Percentiles rank a stretch among this genome's conserved stretches.
These are phyloP conservation scores for Dallia pectoralis DNA, from an alignment of 2,797 vertebrate species.

Conservation along the genomic window DNA sequence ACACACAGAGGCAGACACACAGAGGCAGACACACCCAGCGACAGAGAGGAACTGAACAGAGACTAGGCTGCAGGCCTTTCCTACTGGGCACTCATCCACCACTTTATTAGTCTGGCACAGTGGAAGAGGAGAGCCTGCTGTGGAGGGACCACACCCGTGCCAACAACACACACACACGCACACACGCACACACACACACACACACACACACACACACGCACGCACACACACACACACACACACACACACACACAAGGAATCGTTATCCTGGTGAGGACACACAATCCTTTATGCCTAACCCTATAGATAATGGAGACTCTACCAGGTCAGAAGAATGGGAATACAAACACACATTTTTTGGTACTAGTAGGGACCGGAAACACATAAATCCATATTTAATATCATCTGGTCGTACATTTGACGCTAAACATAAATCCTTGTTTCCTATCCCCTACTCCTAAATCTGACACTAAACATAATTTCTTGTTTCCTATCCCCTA, in stretches of 20 bases:
- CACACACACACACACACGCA: background rate
- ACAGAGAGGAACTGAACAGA: background rate
- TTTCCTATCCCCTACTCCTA: too few relatives aligned
- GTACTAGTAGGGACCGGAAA: too few relatives aligned
- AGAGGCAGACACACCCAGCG: background rate
- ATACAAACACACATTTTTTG: background rate
- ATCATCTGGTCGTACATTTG: too few relatives aligned
- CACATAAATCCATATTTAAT: too few relatives aligned
- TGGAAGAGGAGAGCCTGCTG: slow-evolving; percentile 38
- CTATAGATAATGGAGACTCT: too few relatives aligned
- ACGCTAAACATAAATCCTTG: too few relatives aligned
- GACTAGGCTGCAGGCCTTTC: slow-evolving; percentile 36
- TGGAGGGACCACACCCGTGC: slow-evolving; percentile 16
- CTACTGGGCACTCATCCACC: slow-evolving; percentile 53
- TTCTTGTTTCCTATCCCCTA: too few relatives aligned
- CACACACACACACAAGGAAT: background rate
- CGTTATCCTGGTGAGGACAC: too few relatives aligned
- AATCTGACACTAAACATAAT: too few relatives aligned
- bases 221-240: slow-evolving; percentile 2
- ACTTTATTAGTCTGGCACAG: slow-evolving; percentile 46
- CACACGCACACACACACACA: slow-evolving; percentile 1
- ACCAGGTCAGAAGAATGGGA: too few relatives aligned
- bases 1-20: slow-evolving; percentile 23
- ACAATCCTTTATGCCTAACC: too few relatives aligned
- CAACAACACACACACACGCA: slow-evolving; percentile 6